Evolutionary conservation across 2,888 invertebrate species (phyloP), one percentile per base, ranked within the genome.

Genomic region (Eristalis intricaria): DNA sequence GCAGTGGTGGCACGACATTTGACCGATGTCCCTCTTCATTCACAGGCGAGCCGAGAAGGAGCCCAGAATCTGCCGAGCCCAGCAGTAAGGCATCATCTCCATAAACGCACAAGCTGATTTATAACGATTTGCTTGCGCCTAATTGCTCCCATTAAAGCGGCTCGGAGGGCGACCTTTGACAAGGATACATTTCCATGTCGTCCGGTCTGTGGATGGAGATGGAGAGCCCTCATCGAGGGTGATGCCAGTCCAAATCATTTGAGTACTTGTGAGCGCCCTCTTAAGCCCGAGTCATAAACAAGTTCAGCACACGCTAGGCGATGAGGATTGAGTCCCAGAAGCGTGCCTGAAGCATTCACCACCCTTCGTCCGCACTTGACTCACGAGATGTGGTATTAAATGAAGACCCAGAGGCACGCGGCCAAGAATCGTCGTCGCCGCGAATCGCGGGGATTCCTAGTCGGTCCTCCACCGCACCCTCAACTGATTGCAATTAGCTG

Each of bases 401-500:
- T 4, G n/a, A 43, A 43, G 15, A 43, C 13, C 40, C 1, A 40
- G 10, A 15, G 11, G 1, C 13, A 40, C 13, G 26, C 26, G 26
- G 26, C 26, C 26, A 26, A 26, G 26, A 26, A 26, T 26, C n/a
- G n/a, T n/a, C n/a, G n/a, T n/a, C n/a, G 38, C 7, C 11, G 13
- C 13, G 15, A 13, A 3, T 11, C 40, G 3, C 1, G 0, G 15
- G 40, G 2, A 0, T 10, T 13, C 13, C 56, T 19, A n/a, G 22
- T 50, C 32, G 29, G 58, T 75, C 32, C 60, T 19, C 32, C 22
- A 29, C 43, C 43, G 5, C 7, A 13, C 50, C 19, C 3, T 15
- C 76, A 61, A 58, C 68, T 68, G 76, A 61, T 68, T 76, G 68
- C 76, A 68, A 68, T 76, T 68, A 61, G 68, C 22, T 61, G 35